A percentile compares a stretch with the other conserved stretches of the same genome.
phyloP scores from a whole-genome alignment of 1,140 invertebrate species.

The roundworm (Caenorhabditis elegans) region WBcel235 BX284604.4:8830001-8830500 shows the following conservation, averaged over 20 bases:
- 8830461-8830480: background rate
- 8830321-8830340: constrained; percentile 61
- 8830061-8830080: background rate
- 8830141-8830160: too few species aligned
- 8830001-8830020: constrained; percentile 50
- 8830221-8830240: too few species aligned
- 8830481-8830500: too few species aligned
- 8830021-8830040: background rate
- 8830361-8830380: constrained; percentile 55
- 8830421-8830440: background rate
- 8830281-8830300: constrained; percentile 50
- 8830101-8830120: background rate
- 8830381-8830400: constrained; percentile 29
- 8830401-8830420: constrained; percentile 31
- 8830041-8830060: background rate
- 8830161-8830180: too few species aligned
- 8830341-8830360: constrained; percentile 59
- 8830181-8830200: too few species aligned
- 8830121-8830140: constrained; percentile 26
- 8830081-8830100: background rate
- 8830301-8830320: constrained; percentile 52
- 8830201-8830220: too few species aligned
- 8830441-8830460: background rate
- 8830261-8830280: constrained; percentile 48
- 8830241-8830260: background rate